Conservation (phyloP, 1,140 invertebrate species). For the Antheraea pernyi region DNA sequence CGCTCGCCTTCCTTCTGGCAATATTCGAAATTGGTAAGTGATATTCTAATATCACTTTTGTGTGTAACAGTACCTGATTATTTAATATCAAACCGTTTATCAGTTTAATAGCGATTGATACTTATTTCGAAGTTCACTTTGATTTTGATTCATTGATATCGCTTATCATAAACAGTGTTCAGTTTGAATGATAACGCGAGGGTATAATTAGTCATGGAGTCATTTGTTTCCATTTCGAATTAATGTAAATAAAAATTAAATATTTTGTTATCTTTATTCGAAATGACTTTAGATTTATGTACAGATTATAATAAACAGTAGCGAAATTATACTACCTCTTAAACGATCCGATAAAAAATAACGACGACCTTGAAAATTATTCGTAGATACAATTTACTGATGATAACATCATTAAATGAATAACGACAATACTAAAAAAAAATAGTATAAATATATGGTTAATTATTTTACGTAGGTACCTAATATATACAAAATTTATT, state of each 20-base stretch:
- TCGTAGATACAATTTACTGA: too few relatives aligned
- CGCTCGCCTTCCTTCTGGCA: conserved; percentile 49
- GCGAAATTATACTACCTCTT: too few relatives aligned
- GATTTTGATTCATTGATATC: conserved; percentile 4
- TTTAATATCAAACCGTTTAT: neutral
- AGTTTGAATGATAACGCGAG: conserved; percentile 2
- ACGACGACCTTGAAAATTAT: too few relatives aligned
- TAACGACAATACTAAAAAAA: too few relatives aligned
- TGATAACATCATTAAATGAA: too few relatives aligned
- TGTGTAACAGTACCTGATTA: conserved; percentile 12
- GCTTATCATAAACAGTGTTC: neutral
- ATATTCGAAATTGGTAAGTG: conserved; percentile 61
- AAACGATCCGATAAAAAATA: too few relatives aligned
- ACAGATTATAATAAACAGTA: too few relatives aligned
- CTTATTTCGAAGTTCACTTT: neutral
- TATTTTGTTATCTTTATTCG: neutral
- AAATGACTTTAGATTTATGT: neutral
- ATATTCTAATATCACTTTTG: conserved; percentile 21
- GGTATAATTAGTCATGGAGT: neutral
- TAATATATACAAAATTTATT: too few relatives aligned
- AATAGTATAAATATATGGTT: too few relatives aligned
- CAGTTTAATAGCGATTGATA: conserved; percentile 11
- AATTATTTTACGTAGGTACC: too few relatives aligned
- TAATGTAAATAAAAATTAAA: neutral
- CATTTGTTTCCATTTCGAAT: neutral